Base-by-base conservation (phyloP, 2,113 vertebrate species). In the Sphyrna mokarran region DNA sequence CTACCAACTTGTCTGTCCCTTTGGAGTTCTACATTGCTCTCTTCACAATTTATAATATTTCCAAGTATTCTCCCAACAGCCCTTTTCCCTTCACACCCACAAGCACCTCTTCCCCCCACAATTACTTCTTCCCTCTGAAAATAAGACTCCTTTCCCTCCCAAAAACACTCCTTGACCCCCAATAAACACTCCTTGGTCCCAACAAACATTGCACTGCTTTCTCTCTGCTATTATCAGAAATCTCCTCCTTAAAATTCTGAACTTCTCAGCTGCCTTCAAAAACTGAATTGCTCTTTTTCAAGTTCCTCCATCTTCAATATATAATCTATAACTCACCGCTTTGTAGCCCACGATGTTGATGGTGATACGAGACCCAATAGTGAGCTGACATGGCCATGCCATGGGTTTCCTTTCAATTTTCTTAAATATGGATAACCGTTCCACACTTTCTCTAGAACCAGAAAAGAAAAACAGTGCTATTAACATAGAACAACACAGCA, bases 301-400 rank as follows among this genome's bases (percentile, higher is more conserved):
- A 13, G 0, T 29, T 95, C 37, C 40, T 37, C 23, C 70, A 7
- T n/a, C 23, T 40, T 78, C 37, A 76, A 10, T 76, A 18, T 63
- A 93, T 66, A 93, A 66, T 66, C 94, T 95, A 94, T 2, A 96
- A 98, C 98, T 97, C 98, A 99, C 99, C 90, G 98, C 97, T 98
- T 99, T 99, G 97, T 99, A 99, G 91, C 98, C 99, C 95, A 98
- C 96, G 33, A 99, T 99, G 93, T 97, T 98, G 97, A 99, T 99
- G 96, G 98, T 97, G 78, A 99, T 97, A 96, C 97, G 96, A 97
- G 98, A 98, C 96, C 99, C 98, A 68, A 99, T 98, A 96, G 99
- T 99, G 96, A 99, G 98, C 40, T 97, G 98, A 96, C 99, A 99
- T 40, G 97, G 97, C 99, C 99, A 99, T 63, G 98, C 43, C 96